These are phyloP conservation scores for Pollenia amentaria DNA, from an alignment of 2,888 invertebrate species.

Conservation along the genomic window DNA sequence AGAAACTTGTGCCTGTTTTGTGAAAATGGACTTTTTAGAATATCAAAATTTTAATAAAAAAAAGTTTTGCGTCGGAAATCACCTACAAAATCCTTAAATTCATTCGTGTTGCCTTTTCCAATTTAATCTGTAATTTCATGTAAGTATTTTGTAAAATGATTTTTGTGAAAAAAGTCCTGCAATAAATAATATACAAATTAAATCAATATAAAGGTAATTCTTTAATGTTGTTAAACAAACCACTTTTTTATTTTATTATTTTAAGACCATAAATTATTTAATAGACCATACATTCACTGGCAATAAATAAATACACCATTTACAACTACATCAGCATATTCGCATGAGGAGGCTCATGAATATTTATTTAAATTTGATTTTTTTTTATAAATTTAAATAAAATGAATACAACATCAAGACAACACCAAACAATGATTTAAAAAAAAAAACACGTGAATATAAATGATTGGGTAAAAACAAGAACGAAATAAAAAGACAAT, in stretches of 20 bases:
- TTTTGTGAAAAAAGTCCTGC: not conserved
- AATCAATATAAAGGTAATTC: conserved; percentile 26
- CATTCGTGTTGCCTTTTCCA: not conserved
- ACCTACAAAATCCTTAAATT: not conserved
- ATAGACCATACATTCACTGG: conserved; percentile 56
- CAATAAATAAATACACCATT: conserved; percentile 61
- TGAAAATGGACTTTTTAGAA: no score
- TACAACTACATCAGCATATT: conserved; percentile 49
- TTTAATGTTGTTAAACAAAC: conserved; percentile 54
- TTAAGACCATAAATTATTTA: conserved; percentile 67
- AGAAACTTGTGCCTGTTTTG: no score
- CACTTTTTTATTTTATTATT: conserved; percentile 34
- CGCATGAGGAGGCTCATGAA: conserved; percentile 63
- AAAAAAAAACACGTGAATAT: not conserved
- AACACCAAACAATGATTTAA: conserved; percentile 37
- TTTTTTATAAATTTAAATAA: conserved; percentile 43
- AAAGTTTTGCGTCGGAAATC: no score
- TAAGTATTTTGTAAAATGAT: conserved; percentile 1
- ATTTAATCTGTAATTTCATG: conserved; percentile 29
- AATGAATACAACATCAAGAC: conserved; percentile 21
- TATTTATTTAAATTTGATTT: conserved; percentile 64
- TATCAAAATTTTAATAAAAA: no score
- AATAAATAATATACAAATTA: conserved; percentile 27
- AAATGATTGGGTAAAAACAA: not conserved
- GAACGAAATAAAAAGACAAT: conserved; percentile 68